These are phyloP conservation scores for Euleptes europaea DNA, from an alignment of 2,113 vertebrate genomes.

Conservation along the genomic window DNA sequence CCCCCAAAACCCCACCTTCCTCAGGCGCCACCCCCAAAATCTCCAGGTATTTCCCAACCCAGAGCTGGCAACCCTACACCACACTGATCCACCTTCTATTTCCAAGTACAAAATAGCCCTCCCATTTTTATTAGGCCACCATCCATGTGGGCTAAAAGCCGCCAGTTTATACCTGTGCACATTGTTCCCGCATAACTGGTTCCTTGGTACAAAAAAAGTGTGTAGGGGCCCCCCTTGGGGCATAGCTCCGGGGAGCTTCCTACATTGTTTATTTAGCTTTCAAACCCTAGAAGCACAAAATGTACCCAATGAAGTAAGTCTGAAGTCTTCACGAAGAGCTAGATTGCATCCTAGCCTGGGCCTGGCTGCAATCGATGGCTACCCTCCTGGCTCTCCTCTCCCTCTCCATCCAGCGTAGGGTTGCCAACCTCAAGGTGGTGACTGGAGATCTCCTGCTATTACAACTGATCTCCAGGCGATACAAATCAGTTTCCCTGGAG, in stretches of 20 bases:
- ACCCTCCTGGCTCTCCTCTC: background rate
- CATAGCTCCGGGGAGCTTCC: background rate
- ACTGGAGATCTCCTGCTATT: too few relatives aligned
- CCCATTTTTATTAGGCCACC: background rate
- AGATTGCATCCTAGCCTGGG: background rate
- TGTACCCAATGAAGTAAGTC: background rate
- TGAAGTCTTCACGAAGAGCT: background rate
- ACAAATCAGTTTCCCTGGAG: too few relatives aligned
- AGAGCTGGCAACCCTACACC: too few relatives aligned
- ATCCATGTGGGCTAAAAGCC: background rate
- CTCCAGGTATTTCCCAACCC: too few relatives aligned
- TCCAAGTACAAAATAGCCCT: background rate
- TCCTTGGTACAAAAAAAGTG: too few relatives aligned
- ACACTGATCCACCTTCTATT: background rate
- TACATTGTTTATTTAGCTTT: background rate
- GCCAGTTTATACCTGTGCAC: too few relatives aligned
- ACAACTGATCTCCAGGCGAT: too few relatives aligned
- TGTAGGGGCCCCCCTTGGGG: too few relatives aligned
- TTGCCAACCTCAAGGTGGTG: too few relatives aligned
- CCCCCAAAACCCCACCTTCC: too few relatives aligned
- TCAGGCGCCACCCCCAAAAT: too few relatives aligned
- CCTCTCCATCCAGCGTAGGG: too few relatives aligned
- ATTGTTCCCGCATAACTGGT: background rate
- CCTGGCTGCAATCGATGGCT: background rate
- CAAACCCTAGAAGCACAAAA: background rate